These are phyloP conservation scores for Amorpha juglandis DNA, from an alignment of 2,888 invertebrate genomes.

Conservation along the genomic window DNA sequence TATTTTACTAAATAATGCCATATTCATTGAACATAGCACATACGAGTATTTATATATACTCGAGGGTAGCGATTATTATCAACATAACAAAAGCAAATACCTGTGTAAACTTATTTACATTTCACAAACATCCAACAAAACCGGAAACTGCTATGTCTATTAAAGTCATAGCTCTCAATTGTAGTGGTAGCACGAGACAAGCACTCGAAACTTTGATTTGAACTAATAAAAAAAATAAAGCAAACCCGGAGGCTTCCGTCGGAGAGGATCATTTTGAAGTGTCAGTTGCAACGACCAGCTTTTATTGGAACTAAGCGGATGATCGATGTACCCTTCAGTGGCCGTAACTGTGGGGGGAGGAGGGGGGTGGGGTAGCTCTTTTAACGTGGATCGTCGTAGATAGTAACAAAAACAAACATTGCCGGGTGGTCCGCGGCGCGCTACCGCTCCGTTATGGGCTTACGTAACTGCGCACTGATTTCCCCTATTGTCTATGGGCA, in stretches of 20 bases:
- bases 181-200: slow-evolving; percentile 34
- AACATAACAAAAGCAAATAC: slow-evolving; percentile 7
- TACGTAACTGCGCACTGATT: slow-evolving; percentile 50
- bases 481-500: slow-evolving; percentile 45
- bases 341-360: slow-evolving; percentile 31
- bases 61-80: not conserved
- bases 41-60: not conserved
- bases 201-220: slow-evolving; percentile 41
- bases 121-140: slow-evolving; percentile 17
- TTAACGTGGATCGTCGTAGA: slow-evolving; percentile 47
- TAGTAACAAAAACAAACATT: slow-evolving; percentile 63
- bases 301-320: slow-evolving; percentile 42
- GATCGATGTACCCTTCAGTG: slow-evolving; percentile 44
- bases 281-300: slow-evolving; percentile 49
- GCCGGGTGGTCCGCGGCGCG: slow-evolving; percentile 59
- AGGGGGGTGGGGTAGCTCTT: slow-evolving; percentile 42
- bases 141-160: slow-evolving; percentile 20
- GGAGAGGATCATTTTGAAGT: slow-evolving; percentile 55
- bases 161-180: slow-evolving; percentile 29
- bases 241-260: slow-evolving; percentile 36
- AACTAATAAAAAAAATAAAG: slow-evolving; percentile 44
- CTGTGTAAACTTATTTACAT: slow-evolving; percentile 1
- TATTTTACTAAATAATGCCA: too few relatives aligned
- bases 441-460: slow-evolving; percentile 44
- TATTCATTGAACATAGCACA: not conserved